Conservation (phyloP, 2,113 vertebrate species). For the Nymphicus hollandicus region DNA sequence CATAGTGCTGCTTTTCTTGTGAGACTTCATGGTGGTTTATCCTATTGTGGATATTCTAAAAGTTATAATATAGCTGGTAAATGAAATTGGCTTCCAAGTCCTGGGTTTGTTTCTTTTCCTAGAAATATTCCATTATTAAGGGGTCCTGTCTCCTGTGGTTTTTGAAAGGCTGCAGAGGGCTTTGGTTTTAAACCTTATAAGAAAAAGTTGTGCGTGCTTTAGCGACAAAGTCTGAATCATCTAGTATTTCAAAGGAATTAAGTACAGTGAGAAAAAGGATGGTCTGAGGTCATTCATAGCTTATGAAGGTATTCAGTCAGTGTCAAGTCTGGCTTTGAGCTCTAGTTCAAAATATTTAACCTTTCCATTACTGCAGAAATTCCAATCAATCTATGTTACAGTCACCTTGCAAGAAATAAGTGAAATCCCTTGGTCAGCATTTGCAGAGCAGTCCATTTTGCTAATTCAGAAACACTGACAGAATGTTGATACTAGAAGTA, state of each 20-base stretch:
- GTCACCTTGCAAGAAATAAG: slow-evolving; percentile 38
- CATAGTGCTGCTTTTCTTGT: neutral
- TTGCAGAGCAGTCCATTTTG: slow-evolving; percentile 14
- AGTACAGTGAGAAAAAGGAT: neutral
- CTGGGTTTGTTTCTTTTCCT: neutral
- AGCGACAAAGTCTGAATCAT: neutral
- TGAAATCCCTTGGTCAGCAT: slow-evolving; percentile 41
- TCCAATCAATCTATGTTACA: slow-evolving; percentile 39
- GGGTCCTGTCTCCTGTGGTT: neutral
- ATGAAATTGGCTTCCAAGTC: neutral
- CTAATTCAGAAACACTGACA: neutral
- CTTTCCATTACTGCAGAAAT: slow-evolving; percentile 51
- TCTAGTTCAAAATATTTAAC: slow-evolving; percentile 43
- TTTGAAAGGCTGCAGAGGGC: neutral
- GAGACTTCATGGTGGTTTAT: neutral
- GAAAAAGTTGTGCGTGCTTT: neutral
- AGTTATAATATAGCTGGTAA: neutral
- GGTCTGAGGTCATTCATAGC: neutral
- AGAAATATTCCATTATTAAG: neutral
- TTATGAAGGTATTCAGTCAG: slow-evolving; percentile 47
- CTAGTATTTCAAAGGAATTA: neutral
- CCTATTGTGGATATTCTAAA: neutral
- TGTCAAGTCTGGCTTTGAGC: slow-evolving; percentile 32
- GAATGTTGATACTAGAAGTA: neutral
- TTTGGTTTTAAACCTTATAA: neutral